Evolutionary conservation across 92 coral and sea anemone genomes (phyloP).

Genomic region (Micromussa lordhowensis): DNA sequence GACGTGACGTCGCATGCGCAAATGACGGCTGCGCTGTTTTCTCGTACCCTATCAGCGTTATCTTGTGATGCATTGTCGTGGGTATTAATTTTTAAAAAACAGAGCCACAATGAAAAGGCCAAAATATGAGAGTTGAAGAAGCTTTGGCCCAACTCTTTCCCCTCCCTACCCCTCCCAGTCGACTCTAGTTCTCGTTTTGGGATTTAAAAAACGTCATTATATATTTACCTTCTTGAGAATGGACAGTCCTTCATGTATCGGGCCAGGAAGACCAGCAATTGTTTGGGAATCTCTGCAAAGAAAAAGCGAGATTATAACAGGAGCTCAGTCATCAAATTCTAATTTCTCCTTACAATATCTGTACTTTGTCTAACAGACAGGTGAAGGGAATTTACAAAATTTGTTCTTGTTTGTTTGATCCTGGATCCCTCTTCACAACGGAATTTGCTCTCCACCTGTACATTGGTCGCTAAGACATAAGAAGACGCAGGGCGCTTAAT

Average conservation of each 20-base stretch:
- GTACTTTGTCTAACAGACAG: not conserved
- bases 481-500: too few relatives aligned
- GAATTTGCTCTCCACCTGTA: not conserved
- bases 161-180: too few relatives aligned
- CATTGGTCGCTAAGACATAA: not conserved
- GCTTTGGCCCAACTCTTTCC: too few relatives aligned
- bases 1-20: too few relatives aligned
- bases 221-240: constrained; percentile 83
- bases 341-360: not conserved
- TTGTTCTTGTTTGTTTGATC: too few relatives aligned
- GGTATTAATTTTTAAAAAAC: too few relatives aligned
- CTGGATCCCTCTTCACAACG: not conserved
- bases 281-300: constrained; percentile 84
- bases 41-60: too few relatives aligned
- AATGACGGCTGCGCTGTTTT: too few relatives aligned
- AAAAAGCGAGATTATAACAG: not conserved
- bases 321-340: not conserved
- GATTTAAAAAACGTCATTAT: not conserved
- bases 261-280: constrained; percentile 93
- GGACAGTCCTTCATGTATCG: constrained; percentile 92
- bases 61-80: too few relatives aligned
- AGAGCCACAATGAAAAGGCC: too few relatives aligned
- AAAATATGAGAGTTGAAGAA: too few relatives aligned
- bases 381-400: not conserved
- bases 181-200: not conserved